Conservation (phyloP, 1,140 invertebrate genomes). For the Diorhabda elongata region DNA sequence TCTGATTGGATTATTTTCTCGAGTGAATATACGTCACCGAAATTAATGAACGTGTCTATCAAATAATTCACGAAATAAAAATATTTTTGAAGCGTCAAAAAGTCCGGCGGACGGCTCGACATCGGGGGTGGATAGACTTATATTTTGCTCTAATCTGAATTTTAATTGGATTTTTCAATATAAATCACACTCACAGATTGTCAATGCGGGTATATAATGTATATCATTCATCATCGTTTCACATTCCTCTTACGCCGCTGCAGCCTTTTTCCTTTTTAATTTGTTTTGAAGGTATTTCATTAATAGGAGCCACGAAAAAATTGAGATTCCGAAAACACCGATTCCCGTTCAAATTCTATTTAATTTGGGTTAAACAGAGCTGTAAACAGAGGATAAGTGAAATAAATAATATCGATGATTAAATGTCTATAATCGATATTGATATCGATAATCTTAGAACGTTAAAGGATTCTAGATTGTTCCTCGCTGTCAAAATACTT, state of each 20-base stretch:
- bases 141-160: background rate
- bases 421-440: too few species aligned
- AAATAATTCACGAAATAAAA: background rate
- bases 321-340: background rate
- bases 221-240: background rate
- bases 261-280: background rate
- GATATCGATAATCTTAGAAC: too few species aligned
- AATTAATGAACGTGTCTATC: background rate
- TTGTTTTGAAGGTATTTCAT: background rate
- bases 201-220: background rate
- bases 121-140: background rate
- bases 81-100: background rate
- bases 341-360: too few species aligned
- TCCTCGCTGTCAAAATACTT: too few species aligned
- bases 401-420: too few species aligned
- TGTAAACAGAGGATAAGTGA: too few species aligned
- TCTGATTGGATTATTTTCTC: background rate
- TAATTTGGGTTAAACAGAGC: too few species aligned
- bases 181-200: background rate
- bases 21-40: background rate
- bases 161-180: conserved; percentile 2
- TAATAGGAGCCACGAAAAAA: background rate
- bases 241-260: background rate
- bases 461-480: too few species aligned
- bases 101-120: background rate